Evolutionary conservation across 2,888 invertebrate genomes (phyloP).

Genomic region (Andrena praecox): DNA sequence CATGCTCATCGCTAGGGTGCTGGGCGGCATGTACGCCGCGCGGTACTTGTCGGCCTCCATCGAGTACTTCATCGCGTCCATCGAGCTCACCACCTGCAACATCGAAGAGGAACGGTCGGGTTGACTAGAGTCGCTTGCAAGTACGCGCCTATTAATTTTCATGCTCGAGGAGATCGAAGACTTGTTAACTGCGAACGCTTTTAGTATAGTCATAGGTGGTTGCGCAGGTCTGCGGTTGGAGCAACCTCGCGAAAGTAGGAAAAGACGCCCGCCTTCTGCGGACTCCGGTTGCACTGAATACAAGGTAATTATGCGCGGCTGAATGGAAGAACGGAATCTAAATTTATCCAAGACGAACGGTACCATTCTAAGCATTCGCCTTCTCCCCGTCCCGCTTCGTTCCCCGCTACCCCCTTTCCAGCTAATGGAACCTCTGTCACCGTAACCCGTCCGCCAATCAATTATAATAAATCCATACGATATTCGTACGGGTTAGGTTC

Average conservation of each 20-base stretch:
- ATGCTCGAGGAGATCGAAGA: neutral
- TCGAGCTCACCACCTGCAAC: slow-evolving; percentile 90
- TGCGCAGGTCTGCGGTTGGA: too few relatives aligned
- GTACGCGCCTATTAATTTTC: too few relatives aligned
- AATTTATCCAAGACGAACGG: too few relatives aligned
- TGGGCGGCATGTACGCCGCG: slow-evolving; percentile 89
- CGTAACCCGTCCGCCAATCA: slow-evolving; percentile 10
- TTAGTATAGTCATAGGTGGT: too few relatives aligned
- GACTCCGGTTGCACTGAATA: neutral
- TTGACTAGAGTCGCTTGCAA: slow-evolving; percentile 4
- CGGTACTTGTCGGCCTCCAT: slow-evolving; percentile 92
- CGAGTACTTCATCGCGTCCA: slow-evolving; percentile 93
- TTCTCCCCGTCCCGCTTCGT: neutral
- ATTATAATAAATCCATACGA: slow-evolving; percentile 27
- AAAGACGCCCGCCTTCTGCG: too few relatives aligned
- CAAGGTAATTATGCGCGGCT: too few relatives aligned
- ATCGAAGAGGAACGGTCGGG: slow-evolving; percentile 66
- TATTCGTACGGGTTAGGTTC: neutral
- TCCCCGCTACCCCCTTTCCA: neutral
- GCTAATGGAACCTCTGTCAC: slow-evolving; percentile 21
- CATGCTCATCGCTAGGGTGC: slow-evolving; percentile 89
- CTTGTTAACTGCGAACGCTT: too few relatives aligned
- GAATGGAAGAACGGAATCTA: too few relatives aligned
- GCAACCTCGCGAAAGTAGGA: too few relatives aligned
- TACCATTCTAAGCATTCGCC: neutral